These are phyloP conservation scores for Agrenia bidenticulata DNA, from an alignment of 2,888 invertebrate species.

Conservation along the genomic window DNA sequence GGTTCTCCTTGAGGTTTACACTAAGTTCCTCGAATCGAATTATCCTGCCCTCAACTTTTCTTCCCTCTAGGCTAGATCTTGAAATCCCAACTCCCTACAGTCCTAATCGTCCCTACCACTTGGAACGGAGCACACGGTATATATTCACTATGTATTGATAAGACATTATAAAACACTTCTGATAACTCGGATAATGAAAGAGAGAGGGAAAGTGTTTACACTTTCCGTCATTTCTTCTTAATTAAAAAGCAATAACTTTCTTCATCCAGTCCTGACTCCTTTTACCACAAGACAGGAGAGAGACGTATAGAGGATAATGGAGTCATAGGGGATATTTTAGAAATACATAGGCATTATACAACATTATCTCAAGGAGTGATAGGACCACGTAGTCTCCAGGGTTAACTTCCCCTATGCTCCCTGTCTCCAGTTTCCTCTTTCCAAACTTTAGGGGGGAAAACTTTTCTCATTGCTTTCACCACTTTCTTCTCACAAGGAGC, in stretches of 20 bases:
- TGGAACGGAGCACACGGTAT: too few relatives aligned
- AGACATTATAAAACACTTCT: too few relatives aligned
- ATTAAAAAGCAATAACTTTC: slow-evolving; percentile 47
- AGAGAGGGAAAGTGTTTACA: background rate
- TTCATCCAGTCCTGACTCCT: slow-evolving; percentile 9
- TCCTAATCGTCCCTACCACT: too few relatives aligned
- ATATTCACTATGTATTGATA: too few relatives aligned
- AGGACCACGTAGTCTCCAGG: too few relatives aligned
- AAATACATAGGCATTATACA: too few relatives aligned
- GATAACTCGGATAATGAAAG: background rate
- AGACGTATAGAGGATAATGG: too few relatives aligned
- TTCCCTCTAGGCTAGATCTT: background rate
- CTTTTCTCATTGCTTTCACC: slow-evolving; percentile 15
- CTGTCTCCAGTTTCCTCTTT: background rate
- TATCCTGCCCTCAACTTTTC: background rate
- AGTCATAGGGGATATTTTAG: too few relatives aligned
- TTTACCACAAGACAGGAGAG: slow-evolving; percentile 9
- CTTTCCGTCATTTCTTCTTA: slow-evolving; percentile 29
- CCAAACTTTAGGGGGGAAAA: background rate
- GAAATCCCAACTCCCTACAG: background rate
- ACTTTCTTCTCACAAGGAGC: background rate
- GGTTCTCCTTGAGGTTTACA: too few relatives aligned
- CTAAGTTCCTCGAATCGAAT: background rate
- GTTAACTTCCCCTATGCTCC: slow-evolving; percentile 1
- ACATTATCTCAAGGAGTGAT: too few relatives aligned